These are phyloP conservation scores for Sweltsa coloradensis DNA, from an alignment of 1,140 invertebrate species.

Conservation along the genomic window DNA sequence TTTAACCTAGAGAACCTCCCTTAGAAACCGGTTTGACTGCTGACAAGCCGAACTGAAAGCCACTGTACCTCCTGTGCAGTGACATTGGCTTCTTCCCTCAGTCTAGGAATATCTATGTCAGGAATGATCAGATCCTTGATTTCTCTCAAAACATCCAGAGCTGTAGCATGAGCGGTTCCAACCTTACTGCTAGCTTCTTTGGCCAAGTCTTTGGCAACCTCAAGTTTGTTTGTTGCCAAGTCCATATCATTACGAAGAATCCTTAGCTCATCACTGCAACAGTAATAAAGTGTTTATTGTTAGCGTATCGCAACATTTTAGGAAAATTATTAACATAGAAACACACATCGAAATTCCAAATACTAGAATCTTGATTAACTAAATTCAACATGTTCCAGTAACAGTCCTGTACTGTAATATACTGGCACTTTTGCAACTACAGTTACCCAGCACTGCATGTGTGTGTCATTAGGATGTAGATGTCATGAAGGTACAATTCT, in stretches of 20 bases:
- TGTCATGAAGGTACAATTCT: too few species aligned
- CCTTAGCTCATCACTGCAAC: slow-evolving; percentile 48
- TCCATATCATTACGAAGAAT: slow-evolving; percentile 40
- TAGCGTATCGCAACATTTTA: too few species aligned
- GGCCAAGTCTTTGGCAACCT: slow-evolving; percentile 51
- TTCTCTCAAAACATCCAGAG: slow-evolving; percentile 60
- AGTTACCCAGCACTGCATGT: too few species aligned
- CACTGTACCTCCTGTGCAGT: slow-evolving; percentile 42
- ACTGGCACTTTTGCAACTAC: too few species aligned
- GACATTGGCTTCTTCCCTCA: slow-evolving; percentile 50
- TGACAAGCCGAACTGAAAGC: background rate
- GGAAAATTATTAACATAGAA: slow-evolving; percentile 1
- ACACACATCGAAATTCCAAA: background rate
- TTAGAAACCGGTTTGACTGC: background rate
- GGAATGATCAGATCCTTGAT: slow-evolving; percentile 64
- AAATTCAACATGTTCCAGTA: too few species aligned
- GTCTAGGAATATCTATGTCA: slow-evolving; percentile 49
- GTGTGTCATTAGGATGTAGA: too few species aligned
- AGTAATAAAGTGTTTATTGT: slow-evolving; percentile 17
- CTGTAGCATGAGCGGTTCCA: slow-evolving; percentile 61
- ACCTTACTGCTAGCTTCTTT: slow-evolving; percentile 58
- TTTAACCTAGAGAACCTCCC: too few species aligned
- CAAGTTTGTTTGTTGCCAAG: slow-evolving; percentile 48
- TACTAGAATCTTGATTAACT: too few species aligned
- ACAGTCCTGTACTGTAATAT: too few species aligned